Evolutionary conservation across 2,888 invertebrate species (phyloP), one percentile per base, ranked within the genome.

Genomic region (Drosophila lacicola): DNA sequence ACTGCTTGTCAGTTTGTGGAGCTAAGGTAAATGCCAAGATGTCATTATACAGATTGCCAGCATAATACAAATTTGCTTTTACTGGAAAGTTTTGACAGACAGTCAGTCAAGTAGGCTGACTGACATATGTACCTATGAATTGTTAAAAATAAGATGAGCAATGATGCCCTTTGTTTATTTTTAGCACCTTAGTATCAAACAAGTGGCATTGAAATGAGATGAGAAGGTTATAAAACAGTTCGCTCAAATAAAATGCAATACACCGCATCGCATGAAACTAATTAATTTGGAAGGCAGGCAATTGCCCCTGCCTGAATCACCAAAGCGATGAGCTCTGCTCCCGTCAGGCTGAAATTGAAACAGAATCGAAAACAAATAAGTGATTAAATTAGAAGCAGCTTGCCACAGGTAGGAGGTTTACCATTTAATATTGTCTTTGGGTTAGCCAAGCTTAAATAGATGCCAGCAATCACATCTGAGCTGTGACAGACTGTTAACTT

Each of bases 351-450:
- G 29, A 67, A 67, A 42, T 42, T 19, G 39, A 53, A 61, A 42
- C 62, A 6, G 47, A 61, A 64, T 61, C 42, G 53, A 77, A 69
- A 39, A 34, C 69, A 69, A 75, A 75, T 50, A 63, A 47, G 55
- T 77, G 62, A 73, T 75, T 64, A 73, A 75, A 78, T 73, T 73
- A 41, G 56, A 64, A 56, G 37, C 39, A 33, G 61, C 47, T 78
- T 77, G 51, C 60, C 78, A 57, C 69, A 71, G 45, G 46, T 47
- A 44, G 50, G 14, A 21, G 56, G 55, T 47, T 55, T 70, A n/a
- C 33, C 57, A 58, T 65, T 62, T 67, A 60, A 56, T 63, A 54
- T 70, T 70, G 56, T 67, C 70, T 46, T 67, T 54, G 58, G 51
- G 42, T 55, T 77, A 64, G 68, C 47, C 60, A 60, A 63, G 68